phyloP scores from a whole-genome alignment of 2,113 vertebrate species.

The Zosterops japonicus region DNA sequence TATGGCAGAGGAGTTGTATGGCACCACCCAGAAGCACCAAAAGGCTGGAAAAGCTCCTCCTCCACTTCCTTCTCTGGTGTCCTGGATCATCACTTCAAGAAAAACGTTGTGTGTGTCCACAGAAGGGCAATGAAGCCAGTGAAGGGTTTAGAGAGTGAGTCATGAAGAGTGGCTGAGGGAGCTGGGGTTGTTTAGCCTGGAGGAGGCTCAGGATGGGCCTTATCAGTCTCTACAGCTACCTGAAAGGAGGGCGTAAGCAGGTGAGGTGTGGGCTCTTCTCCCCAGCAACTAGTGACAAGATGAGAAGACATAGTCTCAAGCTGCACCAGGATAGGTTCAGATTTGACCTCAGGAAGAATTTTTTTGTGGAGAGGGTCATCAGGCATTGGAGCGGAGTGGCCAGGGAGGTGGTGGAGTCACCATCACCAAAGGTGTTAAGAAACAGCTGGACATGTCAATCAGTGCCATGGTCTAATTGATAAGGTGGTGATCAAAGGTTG shows the following conservation, averaged over 20 bases:
- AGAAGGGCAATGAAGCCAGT: background rate
- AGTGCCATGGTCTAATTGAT: background rate
- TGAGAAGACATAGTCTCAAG: background rate
- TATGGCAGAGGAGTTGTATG: background rate
- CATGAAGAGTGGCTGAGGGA: background rate
- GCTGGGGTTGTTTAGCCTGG: background rate
- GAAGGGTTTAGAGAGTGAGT: background rate
- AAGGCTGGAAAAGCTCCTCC: background rate
- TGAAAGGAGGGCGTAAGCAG: background rate
- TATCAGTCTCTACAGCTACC: background rate
- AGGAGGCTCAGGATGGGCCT: background rate
- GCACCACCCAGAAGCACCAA: too few species aligned
- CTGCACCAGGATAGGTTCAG: background rate
- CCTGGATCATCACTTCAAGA: background rate
- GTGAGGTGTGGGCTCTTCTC: background rate
- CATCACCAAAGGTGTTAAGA: background rate
- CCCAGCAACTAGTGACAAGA: background rate
- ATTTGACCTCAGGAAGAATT: background rate
- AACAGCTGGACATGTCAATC: fast-evolving
- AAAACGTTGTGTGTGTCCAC: background rate
- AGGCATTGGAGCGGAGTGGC: background rate
- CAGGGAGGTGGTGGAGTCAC: background rate
- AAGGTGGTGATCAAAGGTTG: background rate
- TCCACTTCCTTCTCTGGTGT: background rate
- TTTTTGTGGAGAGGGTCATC: background rate